Evolutionary conservation across 2,113 vertebrate species (phyloP), one percentile per base, ranked within the genome.

Genomic region (Silurus asotus): DNA sequence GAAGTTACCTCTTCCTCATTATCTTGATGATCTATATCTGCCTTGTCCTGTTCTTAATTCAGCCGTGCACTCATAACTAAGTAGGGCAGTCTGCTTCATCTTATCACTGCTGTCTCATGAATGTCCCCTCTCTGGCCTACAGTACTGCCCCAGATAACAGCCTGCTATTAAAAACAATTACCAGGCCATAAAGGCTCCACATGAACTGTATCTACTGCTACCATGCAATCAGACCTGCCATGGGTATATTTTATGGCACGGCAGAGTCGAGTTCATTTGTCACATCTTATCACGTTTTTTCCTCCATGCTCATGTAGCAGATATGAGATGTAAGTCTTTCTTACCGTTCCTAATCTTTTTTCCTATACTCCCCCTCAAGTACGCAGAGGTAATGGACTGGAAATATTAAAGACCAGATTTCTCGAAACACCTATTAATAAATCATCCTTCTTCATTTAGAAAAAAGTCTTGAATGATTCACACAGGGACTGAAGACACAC

Each of bases 91-190:
- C 69, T 76, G 53, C 25, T 74, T 37, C 75, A 75, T 72, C 69
- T 83, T 83, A 78, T 88, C 84, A 78, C 28, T 17, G 25, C 82
- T 65, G 76, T 56, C 25, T 58, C 84, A 78, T 23, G 10, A 20
- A 76, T 65, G 76, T 56, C 25, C 49, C 58, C 19, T 87, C 25
- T 45, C n/a, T 56, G 76, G 82, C 55, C 58, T 53, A 53, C 51
- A 67, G 14, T 23, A 37, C 51, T 85, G 75, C 53, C 84, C 75
- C 53, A 64, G 19, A 69, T 70, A 83, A 83, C 62, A 72, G 56
- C 48, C 59, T 55, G 62, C 25, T 76, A 61, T 78, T 82, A 88
- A 85, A 76, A 78, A 70, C 45, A 85, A 78, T 82, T 80, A 86
- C 74, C 67, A 62, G 20, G 37, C 49, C 56, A 49, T 83, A 86